phyloP scores from a whole-genome alignment of 92 coral and sea anemone genomes.

The Porites cylindrica region DNA sequence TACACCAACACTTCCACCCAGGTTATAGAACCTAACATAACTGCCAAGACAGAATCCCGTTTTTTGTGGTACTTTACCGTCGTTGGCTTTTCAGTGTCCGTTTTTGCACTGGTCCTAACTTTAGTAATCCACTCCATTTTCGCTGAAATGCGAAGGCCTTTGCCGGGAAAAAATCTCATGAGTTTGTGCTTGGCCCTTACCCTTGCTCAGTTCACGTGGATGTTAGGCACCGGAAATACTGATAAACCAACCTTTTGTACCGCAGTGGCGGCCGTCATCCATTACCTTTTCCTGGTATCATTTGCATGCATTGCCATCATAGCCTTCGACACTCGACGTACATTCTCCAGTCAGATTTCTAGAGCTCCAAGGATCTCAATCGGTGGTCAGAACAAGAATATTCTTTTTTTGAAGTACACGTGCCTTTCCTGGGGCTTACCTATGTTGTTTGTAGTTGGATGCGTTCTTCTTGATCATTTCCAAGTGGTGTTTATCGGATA shows the following conservation, averaged over 20 bases:
- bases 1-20: conserved; percentile 1
- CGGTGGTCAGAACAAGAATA: conserved; percentile 46
- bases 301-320: conserved; percentile 89
- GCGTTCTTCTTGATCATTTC: conserved; percentile 72
- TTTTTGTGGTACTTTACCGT: conserved; percentile 72
- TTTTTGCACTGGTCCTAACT: conserved; percentile 64
- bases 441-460: conserved; percentile 59
- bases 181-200: conserved; percentile 86
- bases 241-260: conserved; percentile 78
- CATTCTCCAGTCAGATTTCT: conserved; percentile 79
- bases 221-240: conserved; percentile 84
- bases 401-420: conserved; percentile 70
- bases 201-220: conserved; percentile 85
- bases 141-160: conserved; percentile 81
- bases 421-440: conserved; percentile 91
- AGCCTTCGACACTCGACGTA: conserved; percentile 90
- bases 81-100: conserved; percentile 75
- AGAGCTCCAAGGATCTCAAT: conserved; percentile 61
- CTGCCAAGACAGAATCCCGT: not conserved
- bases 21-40: not conserved
- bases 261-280: conserved; percentile 69
- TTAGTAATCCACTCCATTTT: conserved; percentile 76
- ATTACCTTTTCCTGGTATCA: conserved; percentile 86
- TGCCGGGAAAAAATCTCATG: conserved; percentile 95
- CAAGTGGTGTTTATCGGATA: conserved; percentile 78